Base-by-base conservation (phyloP, 2,888 invertebrate species). In the Ichneumoninae sp. region DNA sequence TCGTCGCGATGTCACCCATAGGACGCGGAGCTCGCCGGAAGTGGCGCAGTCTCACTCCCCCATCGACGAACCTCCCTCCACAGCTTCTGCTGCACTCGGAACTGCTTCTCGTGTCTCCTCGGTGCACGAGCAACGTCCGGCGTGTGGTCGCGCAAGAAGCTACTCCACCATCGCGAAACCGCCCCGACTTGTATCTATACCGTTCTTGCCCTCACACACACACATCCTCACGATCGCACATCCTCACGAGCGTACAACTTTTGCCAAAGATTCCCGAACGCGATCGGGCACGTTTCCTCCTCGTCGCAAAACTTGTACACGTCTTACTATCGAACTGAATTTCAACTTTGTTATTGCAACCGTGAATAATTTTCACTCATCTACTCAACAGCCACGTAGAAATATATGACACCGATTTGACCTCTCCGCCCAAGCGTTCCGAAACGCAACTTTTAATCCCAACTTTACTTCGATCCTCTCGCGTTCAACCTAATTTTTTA, bases 1-100 rank as follows among this genome's bases (percentile, higher is more conserved):
- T 87, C 86, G 84, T 74, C 68, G 78, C 81, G 78, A 87, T 83
- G 85, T 85, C 83, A 82, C 75, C 85, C 84, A 76, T 78, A 52
- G 60, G 68, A 74, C 81, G 52, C 73, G 75, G 30, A 63, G 68
- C 81, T 81, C 78, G 66, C 82, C 86, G 81, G 83, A 83, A 82
- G 76, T 86, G 80, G 71, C 85, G 66, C 69, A 63, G 22, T 83
- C 79, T 79, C 57, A 52, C 54, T 84, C 57, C 7, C 60, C 33
- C 30, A n/a, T 6, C 50, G 47, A 33, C 50, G 47, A 16, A 68
- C 69, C 33, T 74, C 52, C 47, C 36, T 30, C 63, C 76, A 44
- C 22, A 63, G 13, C 75, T 78, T 65, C 7, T 57, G 81, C 65
- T 83, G 83, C 85, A 85, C 76, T 82, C 71, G 71, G 40, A 73